These are phyloP conservation scores for Agapornis canus DNA, from an alignment of 2,797 vertebrate species.

Conservation along the genomic window DNA sequence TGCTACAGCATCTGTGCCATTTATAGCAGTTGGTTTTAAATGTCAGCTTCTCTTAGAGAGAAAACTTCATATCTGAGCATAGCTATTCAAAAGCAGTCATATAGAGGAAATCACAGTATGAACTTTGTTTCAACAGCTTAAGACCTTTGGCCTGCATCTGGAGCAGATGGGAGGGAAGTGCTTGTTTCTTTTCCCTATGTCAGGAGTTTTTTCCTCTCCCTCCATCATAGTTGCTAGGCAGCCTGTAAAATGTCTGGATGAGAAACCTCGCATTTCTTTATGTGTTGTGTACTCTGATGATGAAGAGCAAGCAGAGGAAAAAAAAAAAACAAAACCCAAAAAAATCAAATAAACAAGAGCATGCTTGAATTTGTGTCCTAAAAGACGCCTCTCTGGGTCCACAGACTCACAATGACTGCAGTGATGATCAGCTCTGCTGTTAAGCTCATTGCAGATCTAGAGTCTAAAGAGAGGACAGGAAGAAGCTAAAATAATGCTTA, in stretches of 20 bases:
- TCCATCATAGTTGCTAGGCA: slow-evolving; percentile 7
- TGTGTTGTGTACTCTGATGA: neutral
- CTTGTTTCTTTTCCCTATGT: neutral
- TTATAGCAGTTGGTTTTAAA: neutral
- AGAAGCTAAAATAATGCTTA: neutral
- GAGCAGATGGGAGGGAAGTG: neutral
- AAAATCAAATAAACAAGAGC: neutral
- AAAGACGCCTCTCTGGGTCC: neutral
- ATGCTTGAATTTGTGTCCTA: neutral
- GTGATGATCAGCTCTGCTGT: neutral
- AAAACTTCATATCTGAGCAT: neutral
- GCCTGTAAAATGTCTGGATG: slow-evolving; percentile 10
- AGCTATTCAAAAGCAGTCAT: neutral
- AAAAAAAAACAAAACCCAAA: neutral
- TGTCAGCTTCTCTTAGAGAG: neutral
- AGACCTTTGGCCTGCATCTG: neutral
- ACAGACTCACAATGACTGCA: neutral
- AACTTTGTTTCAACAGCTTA: neutral
- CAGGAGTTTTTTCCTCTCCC: neutral
- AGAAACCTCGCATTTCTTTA: slow-evolving; percentile 14
- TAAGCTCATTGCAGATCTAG: neutral
- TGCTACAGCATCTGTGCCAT: neutral
- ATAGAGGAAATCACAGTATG: neutral
- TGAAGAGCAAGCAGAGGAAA: neutral
- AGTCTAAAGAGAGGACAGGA: neutral